A percentile compares a stretch with the other conserved stretches of the same genome.
Conservation (phyloP, 2,113 vertebrate genomes). For the Eulacestoma nigropectus region DNA sequence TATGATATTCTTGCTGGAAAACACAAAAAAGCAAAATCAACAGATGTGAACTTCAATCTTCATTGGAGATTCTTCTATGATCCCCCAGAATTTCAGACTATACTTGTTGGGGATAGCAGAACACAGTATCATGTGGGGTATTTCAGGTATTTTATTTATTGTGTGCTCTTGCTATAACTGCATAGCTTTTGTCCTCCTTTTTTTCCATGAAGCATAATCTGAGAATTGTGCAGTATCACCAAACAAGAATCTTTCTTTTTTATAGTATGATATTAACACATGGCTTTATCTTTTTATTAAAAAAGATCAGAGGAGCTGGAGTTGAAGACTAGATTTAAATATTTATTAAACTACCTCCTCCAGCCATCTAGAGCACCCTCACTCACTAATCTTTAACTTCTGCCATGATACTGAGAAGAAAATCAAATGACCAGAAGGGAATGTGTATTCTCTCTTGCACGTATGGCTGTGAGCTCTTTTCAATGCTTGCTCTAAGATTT, state of each 20-base stretch:
- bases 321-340: not conserved
- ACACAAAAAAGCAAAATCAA: constrained; percentile 74
- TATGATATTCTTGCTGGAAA: constrained; percentile 91
- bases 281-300: not conserved
- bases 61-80: constrained; percentile 97
- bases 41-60: constrained; percentile 80
- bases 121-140: constrained; percentile 94
- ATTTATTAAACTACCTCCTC: not conserved
- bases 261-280: not conserved
- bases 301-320: not conserved
- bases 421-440: not conserved
- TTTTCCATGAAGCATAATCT: not conserved
- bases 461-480: not conserved
- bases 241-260: not conserved
- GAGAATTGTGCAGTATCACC: rapidly evolving
- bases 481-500: not conserved
- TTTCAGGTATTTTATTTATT: constrained; percentile 80
- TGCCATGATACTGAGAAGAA: not conserved
- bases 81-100: constrained; percentile 95
- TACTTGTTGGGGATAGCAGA: constrained; percentile 79
- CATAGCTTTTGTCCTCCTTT: not conserved
- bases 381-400: not conserved
- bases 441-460: not conserved
- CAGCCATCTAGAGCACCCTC: not conserved
- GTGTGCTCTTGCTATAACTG: not conserved